These are phyloP conservation scores for Fragum fragum DNA, from an alignment of 2,888 invertebrate species.

Conservation along the genomic window DNA sequence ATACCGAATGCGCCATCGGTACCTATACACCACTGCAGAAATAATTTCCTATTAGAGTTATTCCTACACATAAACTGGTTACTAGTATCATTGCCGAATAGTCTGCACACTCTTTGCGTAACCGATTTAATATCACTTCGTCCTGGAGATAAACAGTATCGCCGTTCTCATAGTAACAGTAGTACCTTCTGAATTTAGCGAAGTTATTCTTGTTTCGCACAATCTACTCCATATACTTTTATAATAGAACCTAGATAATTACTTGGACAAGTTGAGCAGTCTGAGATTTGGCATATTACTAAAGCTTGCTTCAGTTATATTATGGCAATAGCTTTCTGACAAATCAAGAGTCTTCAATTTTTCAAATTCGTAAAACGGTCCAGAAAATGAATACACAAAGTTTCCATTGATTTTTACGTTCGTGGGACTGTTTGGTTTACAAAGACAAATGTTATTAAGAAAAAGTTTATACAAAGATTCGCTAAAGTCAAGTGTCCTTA, in stretches of 20 bases:
- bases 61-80: background rate
- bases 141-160: background rate
- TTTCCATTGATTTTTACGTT: background rate
- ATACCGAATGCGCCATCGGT: conserved; percentile 54
- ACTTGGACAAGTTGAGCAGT: background rate
- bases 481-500: background rate
- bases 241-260: conserved; percentile 3
- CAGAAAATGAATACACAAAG: conserved; percentile 8
- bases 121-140: background rate
- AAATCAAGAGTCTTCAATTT: conserved; percentile 7
- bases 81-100: background rate
- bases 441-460: background rate
- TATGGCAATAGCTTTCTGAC: background rate
- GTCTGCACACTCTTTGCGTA: background rate
- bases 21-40: conserved; percentile 34
- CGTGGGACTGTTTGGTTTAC: background rate
- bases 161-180: background rate
- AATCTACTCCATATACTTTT: background rate
- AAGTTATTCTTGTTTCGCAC: background rate
- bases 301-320: conserved; percentile 12
- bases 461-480: background rate
- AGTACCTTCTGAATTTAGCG: background rate
- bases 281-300: background rate
- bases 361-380: conserved; percentile 1
- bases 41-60: background rate